phyloP scores from a whole-genome alignment of 2,797 vertebrate species.

The Lepus oiostolus region DNA sequence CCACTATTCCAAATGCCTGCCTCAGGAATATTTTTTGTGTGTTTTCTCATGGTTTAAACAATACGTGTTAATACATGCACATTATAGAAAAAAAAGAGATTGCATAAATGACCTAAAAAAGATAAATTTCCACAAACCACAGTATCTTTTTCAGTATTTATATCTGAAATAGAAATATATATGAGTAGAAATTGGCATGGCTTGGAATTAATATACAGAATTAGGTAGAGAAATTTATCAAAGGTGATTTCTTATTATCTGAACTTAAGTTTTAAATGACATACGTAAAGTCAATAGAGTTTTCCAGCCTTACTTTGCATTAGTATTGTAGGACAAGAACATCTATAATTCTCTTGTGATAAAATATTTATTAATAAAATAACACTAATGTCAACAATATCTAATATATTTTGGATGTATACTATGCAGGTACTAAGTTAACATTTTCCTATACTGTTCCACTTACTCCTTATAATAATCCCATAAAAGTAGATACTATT shows the following conservation, averaged over 20 bases:
- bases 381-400: neutral
- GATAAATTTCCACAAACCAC: neutral
- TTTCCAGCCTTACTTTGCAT: slow-evolving; percentile 31
- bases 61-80: neutral
- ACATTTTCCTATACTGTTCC: neutral
- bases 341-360: neutral
- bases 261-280: neutral
- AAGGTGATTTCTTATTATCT: neutral
- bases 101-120: neutral
- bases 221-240: neutral
- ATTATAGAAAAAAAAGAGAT: neutral
- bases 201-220: neutral
- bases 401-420: neutral
- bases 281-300: neutral
- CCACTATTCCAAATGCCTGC: too few species aligned
- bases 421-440: neutral
- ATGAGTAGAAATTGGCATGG: neutral
- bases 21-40: neutral
- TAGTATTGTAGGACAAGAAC: neutral
- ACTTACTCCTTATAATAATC: neutral
- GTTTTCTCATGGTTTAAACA: neutral
- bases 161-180: neutral
- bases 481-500: neutral
- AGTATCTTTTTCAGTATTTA: neutral
- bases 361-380: neutral